phyloP scores from a whole-genome alignment of 2,797 vertebrate genomes.

The Syngnathus acus region DNA sequence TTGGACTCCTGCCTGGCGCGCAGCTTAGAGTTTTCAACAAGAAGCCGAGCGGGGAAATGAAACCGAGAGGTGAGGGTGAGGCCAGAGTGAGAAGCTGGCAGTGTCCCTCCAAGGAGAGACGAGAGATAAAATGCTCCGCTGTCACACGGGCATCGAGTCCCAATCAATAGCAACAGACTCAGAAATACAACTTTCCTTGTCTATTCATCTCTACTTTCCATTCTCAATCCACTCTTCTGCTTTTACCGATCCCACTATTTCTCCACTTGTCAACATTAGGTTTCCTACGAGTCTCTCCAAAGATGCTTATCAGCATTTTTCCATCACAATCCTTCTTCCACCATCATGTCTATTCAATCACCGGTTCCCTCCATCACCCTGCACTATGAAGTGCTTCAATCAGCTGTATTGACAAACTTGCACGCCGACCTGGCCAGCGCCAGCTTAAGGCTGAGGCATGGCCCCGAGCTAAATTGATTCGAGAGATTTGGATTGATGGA shows the following conservation, averaged over 20 bases:
- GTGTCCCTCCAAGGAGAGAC: conserved; percentile 37
- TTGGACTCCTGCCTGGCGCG: conserved; percentile 53
- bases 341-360: conserved; percentile 28
- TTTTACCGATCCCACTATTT: neutral
- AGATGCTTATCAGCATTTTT: conserved; percentile 9
- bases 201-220: conserved; percentile 28
- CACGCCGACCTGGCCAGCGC: conserved; percentile 38
- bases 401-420: conserved; percentile 50
- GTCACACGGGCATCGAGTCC: conserved; percentile 29
- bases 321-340: conserved; percentile 4
- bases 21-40: conserved; percentile 37
- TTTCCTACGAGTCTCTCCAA: conserved; percentile 7
- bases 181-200: conserved; percentile 28
- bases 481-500: conserved; percentile 33
- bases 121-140: conserved; percentile 41
- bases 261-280: conserved; percentile 17
- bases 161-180: conserved; percentile 49
- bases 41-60: conserved; percentile 30
- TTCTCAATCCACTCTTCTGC: conserved; percentile 7
- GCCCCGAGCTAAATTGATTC: conserved; percentile 27
- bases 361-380: conserved; percentile 5
- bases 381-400: conserved; percentile 22
- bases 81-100: conserved; percentile 20
- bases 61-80: conserved; percentile 39
- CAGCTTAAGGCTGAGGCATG: conserved; percentile 8